Base-by-base conservation (phyloP, 2,888 invertebrate genomes). In the Campopleginae sp. region DNA sequence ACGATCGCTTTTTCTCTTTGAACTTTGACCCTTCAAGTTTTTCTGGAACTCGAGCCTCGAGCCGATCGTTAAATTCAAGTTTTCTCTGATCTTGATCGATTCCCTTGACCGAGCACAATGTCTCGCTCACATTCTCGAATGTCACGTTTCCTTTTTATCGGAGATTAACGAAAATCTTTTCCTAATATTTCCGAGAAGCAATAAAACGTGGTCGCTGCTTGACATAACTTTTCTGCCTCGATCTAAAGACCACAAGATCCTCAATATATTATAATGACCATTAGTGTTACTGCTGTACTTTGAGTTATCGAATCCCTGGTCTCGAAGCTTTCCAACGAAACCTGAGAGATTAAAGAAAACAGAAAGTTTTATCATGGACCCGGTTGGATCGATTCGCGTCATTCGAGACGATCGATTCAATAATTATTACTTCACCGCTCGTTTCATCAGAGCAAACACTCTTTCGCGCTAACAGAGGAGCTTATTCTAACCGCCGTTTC, bases 381-480 rank as follows among this genome's bases (percentile, higher is more conserved):
- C 48, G 51, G 27, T 48, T 48, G n/a, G 23, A 54, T 66, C 46
- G 14, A 42, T 78, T 70, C 61, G 70, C 61, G 83, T 75, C 42
- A 75, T 80, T 65, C 79, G 79, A 70, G 33, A 51, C 63, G 70
- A 80, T 70, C 51, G 58, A 42, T 72, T 54, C 19, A 38, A 42
- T 31, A 61, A 80, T 71, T 75, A 84, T 84, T 84, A 63, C 80
- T 44, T 75, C 80, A 79, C 63, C 54, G 65, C 48, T 74, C n/a
- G 19, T 27, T 54, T 46, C 75, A 31, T 27, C 12, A 12, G 38
- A 19, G 27, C n/a, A 72, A 51, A 44, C 31, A 38, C 14, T 33
- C 27, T 54, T 19, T 51, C 12, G n/a, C n/a, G 12, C 27, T 33
- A 44, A 19, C 19, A n/a, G 44, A 23, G 27, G 33, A 27, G 68